A percentile compares a stretch with the other conserved stretches of the same genome.
Conservation (phyloP, 2,888 invertebrate species). For the Cryptus armator region DNA sequence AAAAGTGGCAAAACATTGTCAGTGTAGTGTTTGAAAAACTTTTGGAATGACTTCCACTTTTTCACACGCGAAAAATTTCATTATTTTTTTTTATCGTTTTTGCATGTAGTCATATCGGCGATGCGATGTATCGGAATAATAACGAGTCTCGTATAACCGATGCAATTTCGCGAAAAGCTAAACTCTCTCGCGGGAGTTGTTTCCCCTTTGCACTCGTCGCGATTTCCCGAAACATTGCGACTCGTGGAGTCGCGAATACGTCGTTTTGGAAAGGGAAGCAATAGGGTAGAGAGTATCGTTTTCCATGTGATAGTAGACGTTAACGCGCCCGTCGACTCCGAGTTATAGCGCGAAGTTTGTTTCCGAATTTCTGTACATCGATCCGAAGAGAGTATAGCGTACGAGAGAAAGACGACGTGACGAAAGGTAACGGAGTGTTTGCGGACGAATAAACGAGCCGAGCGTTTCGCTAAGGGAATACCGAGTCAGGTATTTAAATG, state of each 20-base stretch:
- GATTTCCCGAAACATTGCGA: neutral
- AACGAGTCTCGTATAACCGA: slow-evolving; percentile 32
- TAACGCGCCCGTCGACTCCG: slow-evolving; percentile 29
- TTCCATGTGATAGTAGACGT: slow-evolving; percentile 36
- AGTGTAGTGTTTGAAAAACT: too few relatives aligned
- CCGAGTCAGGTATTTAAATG: slow-evolving; percentile 67
- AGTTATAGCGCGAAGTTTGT: slow-evolving; percentile 13
- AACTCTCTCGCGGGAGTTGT: slow-evolving; percentile 48
- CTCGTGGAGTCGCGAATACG: neutral
- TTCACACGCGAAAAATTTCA: neutral
- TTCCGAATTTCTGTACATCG: neutral
- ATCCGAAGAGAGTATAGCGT: neutral
- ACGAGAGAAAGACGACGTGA: slow-evolving; percentile 23
- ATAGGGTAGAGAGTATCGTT: slow-evolving; percentile 27
- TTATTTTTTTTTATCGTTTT: neutral
- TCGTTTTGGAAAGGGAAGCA: slow-evolving; percentile 4
- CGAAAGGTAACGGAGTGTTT: slow-evolving; percentile 30
- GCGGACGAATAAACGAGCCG: slow-evolving; percentile 47
- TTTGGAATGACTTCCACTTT: neutral
- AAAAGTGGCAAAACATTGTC: too few relatives aligned
- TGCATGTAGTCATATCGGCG: slow-evolving; percentile 13
- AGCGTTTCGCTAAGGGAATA: slow-evolving; percentile 57
- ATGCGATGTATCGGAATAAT: neutral
- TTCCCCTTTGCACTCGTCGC: slow-evolving; percentile 26
- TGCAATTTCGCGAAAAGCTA: slow-evolving; percentile 53